Conservation (phyloP, 2,797 vertebrate species). For the Cephalopachus bancanus region DNA sequence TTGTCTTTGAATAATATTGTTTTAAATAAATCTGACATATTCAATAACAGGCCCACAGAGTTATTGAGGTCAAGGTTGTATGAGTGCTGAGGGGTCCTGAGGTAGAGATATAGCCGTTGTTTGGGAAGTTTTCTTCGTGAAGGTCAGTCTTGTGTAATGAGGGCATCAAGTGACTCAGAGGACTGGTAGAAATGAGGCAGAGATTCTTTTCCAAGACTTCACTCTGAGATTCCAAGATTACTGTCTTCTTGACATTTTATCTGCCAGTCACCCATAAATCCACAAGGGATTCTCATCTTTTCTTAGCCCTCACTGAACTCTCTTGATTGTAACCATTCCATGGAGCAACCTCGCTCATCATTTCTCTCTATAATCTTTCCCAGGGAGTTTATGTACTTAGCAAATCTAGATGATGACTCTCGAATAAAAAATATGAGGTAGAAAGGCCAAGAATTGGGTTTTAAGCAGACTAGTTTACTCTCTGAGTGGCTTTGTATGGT, state of each 20-base stretch:
- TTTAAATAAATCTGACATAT: constrained; percentile 44
- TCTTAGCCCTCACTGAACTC: background rate
- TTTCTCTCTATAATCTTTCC: background rate
- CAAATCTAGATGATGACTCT: background rate
- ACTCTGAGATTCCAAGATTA: background rate
- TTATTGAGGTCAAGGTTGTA: background rate
- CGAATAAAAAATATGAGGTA: background rate
- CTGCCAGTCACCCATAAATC: background rate
- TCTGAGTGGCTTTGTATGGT: background rate
- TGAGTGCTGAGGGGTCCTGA: background rate
- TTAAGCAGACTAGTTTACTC: background rate
- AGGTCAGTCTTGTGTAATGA: background rate
- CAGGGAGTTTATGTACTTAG: background rate
- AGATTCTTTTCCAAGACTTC: background rate
- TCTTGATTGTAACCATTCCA: background rate
- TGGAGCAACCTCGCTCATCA: background rate
- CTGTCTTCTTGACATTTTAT: background rate
- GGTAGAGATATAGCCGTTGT: background rate
- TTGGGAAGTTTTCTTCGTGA: background rate
- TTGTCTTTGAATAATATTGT: constrained; percentile 33
- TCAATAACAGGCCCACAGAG: background rate
- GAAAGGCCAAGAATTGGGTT: background rate
- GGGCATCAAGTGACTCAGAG: background rate
- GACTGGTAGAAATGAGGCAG: background rate
- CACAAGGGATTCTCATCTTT: background rate